These are phyloP conservation scores for Osmerus mordax DNA, from an alignment of 2,113 vertebrate species.

Conservation along the genomic window DNA sequence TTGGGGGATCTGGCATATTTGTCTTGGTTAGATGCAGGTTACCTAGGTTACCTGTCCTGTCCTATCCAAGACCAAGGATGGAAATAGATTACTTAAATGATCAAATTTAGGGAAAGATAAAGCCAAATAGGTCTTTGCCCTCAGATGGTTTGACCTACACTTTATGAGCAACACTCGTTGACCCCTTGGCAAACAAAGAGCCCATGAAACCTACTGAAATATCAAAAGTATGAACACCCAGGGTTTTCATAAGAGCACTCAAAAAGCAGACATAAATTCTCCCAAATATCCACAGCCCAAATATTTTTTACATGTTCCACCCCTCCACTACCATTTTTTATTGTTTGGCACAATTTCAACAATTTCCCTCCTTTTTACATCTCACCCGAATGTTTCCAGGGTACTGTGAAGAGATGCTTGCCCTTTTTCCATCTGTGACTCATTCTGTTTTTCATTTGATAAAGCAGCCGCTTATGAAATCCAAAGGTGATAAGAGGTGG, in stretches of 20 bases:
- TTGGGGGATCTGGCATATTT: no score
- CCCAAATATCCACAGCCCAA: conserved; percentile 25
- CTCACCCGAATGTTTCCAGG: neutral
- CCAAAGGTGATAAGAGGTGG: conserved; percentile 14
- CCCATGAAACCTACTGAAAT: conserved; percentile 23
- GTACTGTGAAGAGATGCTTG: neutral
- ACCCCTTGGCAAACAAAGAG: conserved; percentile 14
- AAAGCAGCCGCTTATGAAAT: conserved; percentile 20
- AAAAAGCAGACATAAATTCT: conserved; percentile 32
- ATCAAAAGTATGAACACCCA: conserved; percentile 11
- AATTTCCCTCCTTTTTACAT: conserved; percentile 16
- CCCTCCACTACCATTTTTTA: conserved; percentile 2
- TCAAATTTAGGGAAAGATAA: neutral
- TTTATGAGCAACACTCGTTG: conserved; percentile 29
- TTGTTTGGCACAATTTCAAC: conserved; percentile 18
- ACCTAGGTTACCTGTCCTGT: no score
- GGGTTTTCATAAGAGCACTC: conserved; percentile 26
- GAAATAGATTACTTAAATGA: neutral
- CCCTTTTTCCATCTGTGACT: conserved; percentile 22
- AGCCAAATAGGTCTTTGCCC: neutral
- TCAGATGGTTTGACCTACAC: conserved; percentile 24
- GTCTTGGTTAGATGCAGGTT: neutral
- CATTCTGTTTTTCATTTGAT: conserved; percentile 34
- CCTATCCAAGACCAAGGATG: neutral
- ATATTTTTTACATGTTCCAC: conserved; percentile 17